Evolutionary conservation across 2,888 invertebrate genomes (phyloP).

Genomic region (Macroteleia sp.): DNA sequence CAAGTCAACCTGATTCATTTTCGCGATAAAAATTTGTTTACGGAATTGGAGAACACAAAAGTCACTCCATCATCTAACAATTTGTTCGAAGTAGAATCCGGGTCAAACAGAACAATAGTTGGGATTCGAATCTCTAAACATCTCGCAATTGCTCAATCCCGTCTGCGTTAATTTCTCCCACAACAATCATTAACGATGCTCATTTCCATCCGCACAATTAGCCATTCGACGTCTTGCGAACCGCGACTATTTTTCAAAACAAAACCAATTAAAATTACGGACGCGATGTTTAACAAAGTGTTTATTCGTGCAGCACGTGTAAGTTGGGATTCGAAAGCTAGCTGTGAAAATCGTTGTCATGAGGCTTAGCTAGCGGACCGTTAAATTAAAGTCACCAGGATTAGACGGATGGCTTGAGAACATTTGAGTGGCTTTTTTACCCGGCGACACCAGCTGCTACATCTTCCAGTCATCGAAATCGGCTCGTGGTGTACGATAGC

Average conservation of each 20-base stretch:
- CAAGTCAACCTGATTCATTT: too few species aligned
- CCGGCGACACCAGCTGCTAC: background rate
- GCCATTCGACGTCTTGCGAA: background rate
- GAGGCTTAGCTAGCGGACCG: conserved; percentile 41
- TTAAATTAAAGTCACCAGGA: conserved; percentile 58
- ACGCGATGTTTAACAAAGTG: conserved; percentile 41
- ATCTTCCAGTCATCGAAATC: background rate
- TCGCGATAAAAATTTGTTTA: too few species aligned
- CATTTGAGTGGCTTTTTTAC: conserved; percentile 18
- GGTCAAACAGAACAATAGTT: too few species aligned
- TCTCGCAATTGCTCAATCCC: conserved; percentile 1
- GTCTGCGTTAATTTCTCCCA: conserved; percentile 13
- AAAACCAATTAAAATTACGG: conserved; percentile 49
- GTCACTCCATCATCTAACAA: too few species aligned
- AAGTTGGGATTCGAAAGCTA: conserved; percentile 48
- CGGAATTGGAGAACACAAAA: too few species aligned
- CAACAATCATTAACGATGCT: conserved; percentile 14
- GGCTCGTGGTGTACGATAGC: background rate
- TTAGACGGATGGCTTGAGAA: conserved; percentile 34
- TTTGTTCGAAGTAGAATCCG: too few species aligned
- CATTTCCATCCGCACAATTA: conserved; percentile 27
- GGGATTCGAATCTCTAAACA: background rate
- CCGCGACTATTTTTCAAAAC: conserved; percentile 25
- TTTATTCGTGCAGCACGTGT: conserved; percentile 62
- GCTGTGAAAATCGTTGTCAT: conserved; percentile 48